phyloP scores from a whole-genome alignment of 92 coral and sea anemone genomes.

The Heliopora coerulea region DNA sequence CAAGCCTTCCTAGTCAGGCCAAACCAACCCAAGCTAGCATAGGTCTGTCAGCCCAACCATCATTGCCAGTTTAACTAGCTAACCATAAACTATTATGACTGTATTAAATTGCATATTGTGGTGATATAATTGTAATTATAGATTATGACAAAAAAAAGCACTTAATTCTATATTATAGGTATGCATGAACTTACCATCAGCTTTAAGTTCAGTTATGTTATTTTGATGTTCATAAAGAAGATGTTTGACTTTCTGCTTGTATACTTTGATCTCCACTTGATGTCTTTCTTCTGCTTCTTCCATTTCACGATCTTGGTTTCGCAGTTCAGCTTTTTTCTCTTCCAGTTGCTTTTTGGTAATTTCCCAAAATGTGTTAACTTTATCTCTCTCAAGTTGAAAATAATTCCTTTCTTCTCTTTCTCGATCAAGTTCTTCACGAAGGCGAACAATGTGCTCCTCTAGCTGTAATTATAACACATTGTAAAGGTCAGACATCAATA shows the following conservation, averaged over 20 bases:
- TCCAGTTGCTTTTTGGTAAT: constrained; percentile 89
- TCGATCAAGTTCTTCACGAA: constrained; percentile 92
- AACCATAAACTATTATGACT: too few species aligned
- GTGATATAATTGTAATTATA: too few species aligned
- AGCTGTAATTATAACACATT: constrained; percentile 57
- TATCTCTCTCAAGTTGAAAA: constrained; percentile 93
- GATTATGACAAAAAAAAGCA: too few species aligned
- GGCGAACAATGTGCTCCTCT: constrained; percentile 93
- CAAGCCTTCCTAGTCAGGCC: too few species aligned
- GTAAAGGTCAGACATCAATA: too few species aligned
- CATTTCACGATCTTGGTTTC: constrained; percentile 95
- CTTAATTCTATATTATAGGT: too few species aligned
- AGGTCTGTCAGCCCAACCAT: too few species aligned
- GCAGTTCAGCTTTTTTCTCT: constrained; percentile 87
- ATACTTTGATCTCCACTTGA: constrained; percentile 98
- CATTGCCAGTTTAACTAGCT: too few species aligned
- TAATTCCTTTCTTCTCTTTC: constrained; percentile 96
- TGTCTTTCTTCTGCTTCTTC: constrained; percentile 99
- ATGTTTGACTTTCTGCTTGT: constrained; percentile 97
- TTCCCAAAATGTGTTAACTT: constrained; percentile 98
- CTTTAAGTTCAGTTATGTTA: constrained; percentile 95
- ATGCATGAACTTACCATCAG: constrained; percentile 88
- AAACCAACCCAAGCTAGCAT: too few species aligned
- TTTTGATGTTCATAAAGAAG: constrained; percentile 94
- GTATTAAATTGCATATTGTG: too few species aligned